Base-by-base conservation (phyloP, 2,113 vertebrate species). In the Callionymus lyra region DNA sequence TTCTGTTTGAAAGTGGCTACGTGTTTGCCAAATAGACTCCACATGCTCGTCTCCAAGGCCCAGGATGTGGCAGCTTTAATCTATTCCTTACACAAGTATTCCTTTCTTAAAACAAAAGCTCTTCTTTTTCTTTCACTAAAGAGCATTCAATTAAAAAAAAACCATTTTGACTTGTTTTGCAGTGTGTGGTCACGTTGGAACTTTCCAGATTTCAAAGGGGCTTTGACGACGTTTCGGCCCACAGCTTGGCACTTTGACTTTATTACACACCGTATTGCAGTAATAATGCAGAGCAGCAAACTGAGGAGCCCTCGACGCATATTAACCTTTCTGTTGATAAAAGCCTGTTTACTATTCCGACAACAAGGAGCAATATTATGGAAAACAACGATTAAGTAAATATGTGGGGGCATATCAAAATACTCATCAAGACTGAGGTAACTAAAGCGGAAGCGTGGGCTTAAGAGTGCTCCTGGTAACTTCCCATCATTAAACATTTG, bases 1-100 rank as follows among this genome's bases (percentile, higher is more conserved):
- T 38, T 52, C 44, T 59, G 59, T 44, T 56, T 68, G 54, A 53
- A 64, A 67, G 77, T 71, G 58, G 76, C 63, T 82, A 80, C 79
- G 80, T 77, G 57, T 76, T 72, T 72, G 77, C 71, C 58, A 71
- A 63, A 62, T 45, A 45, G 45, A 39, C 52, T 69, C 62, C 62
- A 65, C 60, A 62, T 59, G 65, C 38, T 52, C 10, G 19, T 49
- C 39, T 3, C 61, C 59, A 52, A 52, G 50, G 19, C 13, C 34
- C 13, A 58, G 56, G 56, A 70, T 56, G 55, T 70, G 48, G 59
- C 57, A 43, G 35, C 16, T 47, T 19, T 51, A 1, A 1, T n/a
- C 9, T 42, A 48, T 59, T 34, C 31, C 10, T 41, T 27, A 8
- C 4, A 27, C 21, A 27, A 27, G 10, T 31, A 12, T 34, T 46